These are phyloP conservation scores for Riparia riparia DNA, from an alignment of 2,113 vertebrate genomes.

Conservation along the genomic window DNA sequence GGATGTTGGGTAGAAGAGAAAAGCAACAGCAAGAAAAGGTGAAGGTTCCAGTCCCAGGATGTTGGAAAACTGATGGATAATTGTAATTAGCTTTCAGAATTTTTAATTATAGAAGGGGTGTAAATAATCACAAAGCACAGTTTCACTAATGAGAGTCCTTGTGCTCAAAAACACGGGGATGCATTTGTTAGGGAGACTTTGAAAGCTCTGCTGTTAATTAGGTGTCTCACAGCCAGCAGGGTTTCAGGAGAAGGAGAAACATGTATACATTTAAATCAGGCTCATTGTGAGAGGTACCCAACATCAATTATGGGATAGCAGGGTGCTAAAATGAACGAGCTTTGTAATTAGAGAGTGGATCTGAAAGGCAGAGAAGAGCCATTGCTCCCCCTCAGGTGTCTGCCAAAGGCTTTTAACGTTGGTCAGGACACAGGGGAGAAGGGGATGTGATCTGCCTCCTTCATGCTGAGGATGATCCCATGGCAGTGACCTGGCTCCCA, in stretches of 20 bases:
- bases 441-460: background rate
- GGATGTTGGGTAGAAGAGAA: background rate
- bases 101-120: slow-evolving; percentile 80
- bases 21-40: background rate
- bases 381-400: background rate
- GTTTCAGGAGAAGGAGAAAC: slow-evolving; percentile 45
- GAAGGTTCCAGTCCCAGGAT: background rate
- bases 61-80: slow-evolving; percentile 71
- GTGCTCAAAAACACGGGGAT: slow-evolving; percentile 45
- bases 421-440: background rate
- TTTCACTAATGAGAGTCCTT: slow-evolving; percentile 74
- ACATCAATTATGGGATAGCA: slow-evolving; percentile 42
- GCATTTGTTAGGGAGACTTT: slow-evolving; percentile 71
- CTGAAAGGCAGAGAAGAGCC: background rate
- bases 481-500: rapidly evolving
- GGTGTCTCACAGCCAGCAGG: slow-evolving; percentile 62
- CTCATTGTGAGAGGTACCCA: slow-evolving; percentile 42
- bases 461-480: rapidly evolving
- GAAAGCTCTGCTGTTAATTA: slow-evolving; percentile 73
- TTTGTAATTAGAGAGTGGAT: slow-evolving; percentile 30
- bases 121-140: slow-evolving; percentile 77
- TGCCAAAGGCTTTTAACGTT: background rate
- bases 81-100: slow-evolving; percentile 79
- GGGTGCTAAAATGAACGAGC: slow-evolving; percentile 41
- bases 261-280: slow-evolving; percentile 56